Evolutionary conservation across 2,113 vertebrate genomes (phyloP), one percentile per base, ranked within the genome.

Genomic region (Pseudolaguvia tuberculata): DNA sequence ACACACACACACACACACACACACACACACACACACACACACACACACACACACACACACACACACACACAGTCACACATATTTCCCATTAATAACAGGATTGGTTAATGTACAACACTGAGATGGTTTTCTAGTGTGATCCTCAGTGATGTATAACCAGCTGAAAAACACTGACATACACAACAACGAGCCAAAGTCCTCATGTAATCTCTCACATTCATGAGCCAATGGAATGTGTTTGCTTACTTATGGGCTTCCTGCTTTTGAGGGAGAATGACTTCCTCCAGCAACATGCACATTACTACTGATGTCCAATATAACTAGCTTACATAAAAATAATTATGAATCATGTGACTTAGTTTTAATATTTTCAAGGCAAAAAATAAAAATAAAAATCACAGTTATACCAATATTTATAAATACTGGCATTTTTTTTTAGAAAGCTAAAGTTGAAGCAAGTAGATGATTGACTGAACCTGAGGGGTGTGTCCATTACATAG

Each of bases 391-490:
- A n/a, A n/a, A n/a, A 73, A 52, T 2, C 35, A 39, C n/a, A 23
- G 4, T 25, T 53, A n/a, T 39, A 11, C 27, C 56, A 57, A 9
- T 25, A 25, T 4, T 45, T 47, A 57, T 47, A 47, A 45, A 47
- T 8, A 55, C 23, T 10, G 53, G 48, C 1, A 61, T n/a, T 2
- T 27, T n/a, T 61, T 35, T 35, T 35, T 35, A 12, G 25, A 23
- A n/a, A 25, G 18, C 1, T 10, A 7, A 15, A 6, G 31, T 35
- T n/a, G 15, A 67, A 27, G 7, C 8, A 23, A 58, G 76, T 81
- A 67, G 78, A 81, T 76, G 70, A 77, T 73, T 76, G 39, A 82
- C 77, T 53, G 6, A n/a, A 25, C 21, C 12, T 66, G 51, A 51
- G 25, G 45, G 48, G 18, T 14, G 50, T 29, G 56, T 13, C 51